Base-by-base conservation (phyloP, 2,113 vertebrate genomes). In the Gopherus evgoodei region DNA sequence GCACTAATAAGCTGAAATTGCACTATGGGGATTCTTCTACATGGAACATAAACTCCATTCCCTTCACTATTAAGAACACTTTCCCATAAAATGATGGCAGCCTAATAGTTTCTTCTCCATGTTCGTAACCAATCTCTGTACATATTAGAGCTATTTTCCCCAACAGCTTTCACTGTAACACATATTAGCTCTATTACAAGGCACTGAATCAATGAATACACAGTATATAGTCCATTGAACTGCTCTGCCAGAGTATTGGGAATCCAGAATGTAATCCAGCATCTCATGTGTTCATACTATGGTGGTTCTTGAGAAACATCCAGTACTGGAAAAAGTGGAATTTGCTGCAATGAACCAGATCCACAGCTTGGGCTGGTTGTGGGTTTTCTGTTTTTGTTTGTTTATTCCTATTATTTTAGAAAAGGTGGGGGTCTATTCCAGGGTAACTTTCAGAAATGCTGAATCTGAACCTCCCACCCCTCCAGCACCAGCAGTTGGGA, bases 1-100 rank as follows among this genome's bases (percentile, higher is more conserved):
- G 97, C 91, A 25, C 98, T 98, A 98, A 98, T 98, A 98, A 98
- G 97, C 97, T 97, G 97, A 98, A 98, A 98, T 96, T 97, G 95
- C 97, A 98, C 98, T 97, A 96, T 6, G 0, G 98, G 98, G 97
- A 98, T 97, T 96, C 96, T 98, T 96, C 95, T 98, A 94, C 96
- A 96, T 95, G 97, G 96, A 97, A 97, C 93, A 96, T 97, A 97
- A 98, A 98, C 95, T 97, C 97, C 91, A 97, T 95, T 97, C 86
- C 78, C 83, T 59, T 89, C 95, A 79, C 91, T 93, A 42, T 25
- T 95, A 96, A 97, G 96, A 97, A 95, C 83, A 89, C 84, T 96
- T 97, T 98, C 90, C 93, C 95, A 85, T 83, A 93, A 97, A 97
- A 97, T 97, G 96, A 97, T 88, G 95, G 91, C 87, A 95, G 84